Conservation (phyloP, 2,113 vertebrate species). For the Glareola pratincola region DNA sequence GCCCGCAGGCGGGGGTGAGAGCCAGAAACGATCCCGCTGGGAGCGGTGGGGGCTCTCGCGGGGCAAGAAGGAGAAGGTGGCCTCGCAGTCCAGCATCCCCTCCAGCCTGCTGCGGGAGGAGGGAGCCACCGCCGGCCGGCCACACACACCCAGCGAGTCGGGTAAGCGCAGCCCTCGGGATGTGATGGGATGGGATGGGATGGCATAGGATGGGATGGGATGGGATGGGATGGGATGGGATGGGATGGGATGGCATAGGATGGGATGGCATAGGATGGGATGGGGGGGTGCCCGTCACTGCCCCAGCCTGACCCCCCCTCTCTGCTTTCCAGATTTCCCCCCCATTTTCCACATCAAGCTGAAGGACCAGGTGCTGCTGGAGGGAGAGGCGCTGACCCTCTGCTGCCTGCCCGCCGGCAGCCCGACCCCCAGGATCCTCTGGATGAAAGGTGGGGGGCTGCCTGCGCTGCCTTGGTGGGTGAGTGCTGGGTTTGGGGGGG, state of each 20-base stretch:
- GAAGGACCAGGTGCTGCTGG: slow-evolving; percentile 94
- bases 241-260: too few relatives aligned
- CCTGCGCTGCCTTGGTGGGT: background rate
- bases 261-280: too few relatives aligned
- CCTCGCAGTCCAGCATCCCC: slow-evolving; percentile 90
- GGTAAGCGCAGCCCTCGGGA: slow-evolving; percentile 65
- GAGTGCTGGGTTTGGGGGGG: fast-evolving
- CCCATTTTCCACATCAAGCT: slow-evolving; percentile 97
- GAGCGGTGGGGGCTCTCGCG: slow-evolving; percentile 91
- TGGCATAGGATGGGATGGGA: too few relatives aligned
- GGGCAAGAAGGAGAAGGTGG: slow-evolving; percentile 82
- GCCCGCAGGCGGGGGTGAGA: background rate
- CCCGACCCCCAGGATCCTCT: slow-evolving; percentile 87
- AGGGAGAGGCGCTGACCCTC: slow-evolving; percentile 92
- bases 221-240: too few relatives aligned
- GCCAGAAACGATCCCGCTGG: slow-evolving; percentile 81
- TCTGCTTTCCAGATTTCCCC: slow-evolving; percentile 84
- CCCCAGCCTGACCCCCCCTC: background rate
- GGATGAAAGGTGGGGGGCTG: slow-evolving; percentile 87
- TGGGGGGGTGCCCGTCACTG: background rate
- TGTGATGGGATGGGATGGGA: fast-evolving
- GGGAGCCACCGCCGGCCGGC: slow-evolving; percentile 71
- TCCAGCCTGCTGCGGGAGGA: slow-evolving; percentile 82
- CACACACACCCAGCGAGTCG: slow-evolving; percentile 84
- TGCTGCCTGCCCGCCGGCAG: slow-evolving; percentile 94